These are phyloP conservation scores for Melanostigma gelatinosum DNA, from an alignment of 2,113 vertebrate genomes.

Conservation along the genomic window DNA sequence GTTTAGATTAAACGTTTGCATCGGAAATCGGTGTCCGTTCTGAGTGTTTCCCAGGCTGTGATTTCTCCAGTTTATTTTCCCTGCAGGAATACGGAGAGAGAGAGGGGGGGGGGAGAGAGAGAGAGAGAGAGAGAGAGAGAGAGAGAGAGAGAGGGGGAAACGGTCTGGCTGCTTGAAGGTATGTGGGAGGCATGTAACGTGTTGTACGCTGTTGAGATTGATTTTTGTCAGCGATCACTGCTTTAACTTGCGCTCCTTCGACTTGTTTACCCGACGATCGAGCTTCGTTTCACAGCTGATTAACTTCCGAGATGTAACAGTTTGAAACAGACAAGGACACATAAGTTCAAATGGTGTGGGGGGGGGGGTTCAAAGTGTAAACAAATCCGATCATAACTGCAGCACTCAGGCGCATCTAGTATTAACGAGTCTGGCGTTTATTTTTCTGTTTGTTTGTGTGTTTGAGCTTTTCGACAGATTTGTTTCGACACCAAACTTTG, in stretches of 20 bases:
- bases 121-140: constrained; percentile 10
- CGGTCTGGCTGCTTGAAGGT: constrained; percentile 76
- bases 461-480: constrained; percentile 59
- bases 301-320: constrained; percentile 45
- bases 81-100: constrained; percentile 59
- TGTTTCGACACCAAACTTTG: constrained; percentile 62
- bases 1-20: constrained; percentile 7
- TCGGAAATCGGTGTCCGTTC: constrained; percentile 1
- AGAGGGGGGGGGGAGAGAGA: constrained; percentile 11
- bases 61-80: constrained; percentile 49
- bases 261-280: not conserved
- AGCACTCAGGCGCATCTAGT: constrained; percentile 6
- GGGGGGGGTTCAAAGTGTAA: constrained; percentile 63
- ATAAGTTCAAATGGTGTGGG: constrained; percentile 57
- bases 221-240: constrained; percentile 29
- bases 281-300: constrained; percentile 6
- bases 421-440: not conserved
- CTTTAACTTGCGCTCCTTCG: constrained; percentile 13
- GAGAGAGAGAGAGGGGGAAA: constrained; percentile 32
- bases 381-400: constrained; percentile 67
- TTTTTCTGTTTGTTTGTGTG: constrained; percentile 23
- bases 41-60: constrained; percentile 47
- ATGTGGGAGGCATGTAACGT: constrained; percentile 76
- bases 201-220: constrained; percentile 36
- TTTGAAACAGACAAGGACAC: constrained; percentile 53